Evolutionary conservation across 2,888 invertebrate species (phyloP).

Genomic region (Plebejus anna): DNA sequence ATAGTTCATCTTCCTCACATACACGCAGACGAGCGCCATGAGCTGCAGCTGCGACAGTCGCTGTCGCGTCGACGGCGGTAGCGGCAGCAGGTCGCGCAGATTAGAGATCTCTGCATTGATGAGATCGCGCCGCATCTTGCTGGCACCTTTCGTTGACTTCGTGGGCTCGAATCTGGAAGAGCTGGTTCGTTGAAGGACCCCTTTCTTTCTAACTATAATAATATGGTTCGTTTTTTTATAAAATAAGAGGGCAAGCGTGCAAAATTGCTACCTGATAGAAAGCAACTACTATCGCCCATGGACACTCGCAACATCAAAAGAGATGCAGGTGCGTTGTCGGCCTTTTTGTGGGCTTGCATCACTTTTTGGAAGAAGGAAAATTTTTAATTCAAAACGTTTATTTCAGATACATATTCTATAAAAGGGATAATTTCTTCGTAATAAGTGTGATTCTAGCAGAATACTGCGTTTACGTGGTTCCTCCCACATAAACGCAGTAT

Average conservation of each 20-base stretch:
- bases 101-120: conserved; percentile 99
- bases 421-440: too few species aligned
- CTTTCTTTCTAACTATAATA: not conserved
- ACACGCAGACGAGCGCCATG: conserved; percentile 99
- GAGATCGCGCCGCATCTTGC: conserved; percentile 98
- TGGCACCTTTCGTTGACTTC: conserved; percentile 99
- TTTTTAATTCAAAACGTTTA: too few species aligned
- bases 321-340: too few species aligned
- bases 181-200: not conserved
- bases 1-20: conserved; percentile 98
- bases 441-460: too few species aligned
- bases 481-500: not conserved
- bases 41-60: conserved; percentile 98
- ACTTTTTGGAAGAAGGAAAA: too few species aligned
- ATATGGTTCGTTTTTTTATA: not conserved
- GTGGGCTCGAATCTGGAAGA: conserved; percentile 90
- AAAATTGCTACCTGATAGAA: too few species aligned
- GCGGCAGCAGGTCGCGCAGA: conserved; percentile 95
- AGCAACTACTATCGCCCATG: too few species aligned
- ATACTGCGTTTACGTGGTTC: too few species aligned
- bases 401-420: too few species aligned
- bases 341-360: too few species aligned
- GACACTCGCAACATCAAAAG: too few species aligned
- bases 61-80: conserved; percentile 97
- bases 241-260: not conserved